Evolutionary conservation across 1,140 invertebrate genomes (phyloP).

Genomic region (Riptortus pedestris): DNA sequence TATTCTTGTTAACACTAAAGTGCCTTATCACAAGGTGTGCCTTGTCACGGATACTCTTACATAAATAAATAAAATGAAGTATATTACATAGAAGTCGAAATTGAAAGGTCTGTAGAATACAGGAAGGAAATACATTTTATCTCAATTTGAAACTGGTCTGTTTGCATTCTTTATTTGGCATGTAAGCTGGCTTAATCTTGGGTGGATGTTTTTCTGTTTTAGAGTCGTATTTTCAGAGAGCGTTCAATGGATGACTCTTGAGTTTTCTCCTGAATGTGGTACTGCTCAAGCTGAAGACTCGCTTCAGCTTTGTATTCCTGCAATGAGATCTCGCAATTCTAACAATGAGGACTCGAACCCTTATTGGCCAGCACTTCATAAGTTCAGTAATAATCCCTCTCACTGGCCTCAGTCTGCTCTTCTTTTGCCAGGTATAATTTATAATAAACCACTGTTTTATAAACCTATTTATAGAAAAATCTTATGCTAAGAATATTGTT

Average conservation of each 20-base stretch:
- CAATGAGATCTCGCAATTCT: constrained; percentile 1
- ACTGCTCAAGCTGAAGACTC: constrained; percentile 90
- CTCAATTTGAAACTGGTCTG: no score
- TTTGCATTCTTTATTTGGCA: no score
- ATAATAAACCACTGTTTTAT: neutral
- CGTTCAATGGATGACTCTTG: constrained; percentile 84
- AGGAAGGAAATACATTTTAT: no score
- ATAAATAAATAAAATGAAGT: no score
- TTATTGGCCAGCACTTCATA: constrained; percentile 62
- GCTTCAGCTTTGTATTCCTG: constrained; percentile 75
- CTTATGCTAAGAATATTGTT: no score
- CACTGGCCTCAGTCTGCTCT: constrained; percentile 83
- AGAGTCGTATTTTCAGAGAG: constrained; percentile 78
- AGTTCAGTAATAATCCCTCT: constrained; percentile 52
- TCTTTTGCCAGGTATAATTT: constrained; percentile 60
- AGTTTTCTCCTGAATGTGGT: constrained; percentile 85
- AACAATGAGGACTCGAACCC: constrained; percentile 31
- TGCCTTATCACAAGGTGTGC: no score
- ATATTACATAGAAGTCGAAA: no score
- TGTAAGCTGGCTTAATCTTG: no score
- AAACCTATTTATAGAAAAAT: neutral
- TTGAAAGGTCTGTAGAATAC: no score
- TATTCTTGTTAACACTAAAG: no score
- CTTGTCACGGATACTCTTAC: no score
- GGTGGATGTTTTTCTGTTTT: no score